phyloP scores from a whole-genome alignment of 2,888 invertebrate species.

The Lasioglossum marginatum region DNA sequence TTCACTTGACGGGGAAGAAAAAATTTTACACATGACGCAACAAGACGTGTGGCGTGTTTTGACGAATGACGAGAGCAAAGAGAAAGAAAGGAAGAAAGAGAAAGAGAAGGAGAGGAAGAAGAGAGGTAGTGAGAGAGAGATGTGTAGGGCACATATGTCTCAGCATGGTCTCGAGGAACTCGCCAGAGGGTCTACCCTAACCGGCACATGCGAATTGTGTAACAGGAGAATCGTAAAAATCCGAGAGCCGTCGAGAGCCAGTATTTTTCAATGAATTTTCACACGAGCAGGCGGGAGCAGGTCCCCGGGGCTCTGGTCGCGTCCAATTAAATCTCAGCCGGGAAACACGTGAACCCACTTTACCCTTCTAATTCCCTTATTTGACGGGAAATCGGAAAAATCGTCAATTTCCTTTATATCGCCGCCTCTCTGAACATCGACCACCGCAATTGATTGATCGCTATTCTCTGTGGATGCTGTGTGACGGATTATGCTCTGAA shows the following conservation, averaged over 20 bases:
- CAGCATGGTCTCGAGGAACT: conserved; percentile 59
- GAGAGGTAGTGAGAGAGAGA: not conserved
- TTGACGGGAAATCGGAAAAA: conserved; percentile 28
- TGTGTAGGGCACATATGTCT: conserved; percentile 69
- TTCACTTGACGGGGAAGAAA: not conserved
- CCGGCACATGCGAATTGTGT: conserved; percentile 66
- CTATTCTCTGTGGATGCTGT: not conserved
- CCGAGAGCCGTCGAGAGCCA: conserved; percentile 18
- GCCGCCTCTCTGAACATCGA: not conserved
- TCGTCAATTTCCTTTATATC: conserved; percentile 9
- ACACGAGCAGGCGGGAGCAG: conserved; percentile 28
- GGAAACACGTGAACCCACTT: conserved; percentile 55
- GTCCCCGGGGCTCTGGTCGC: not conserved
- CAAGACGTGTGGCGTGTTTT: conserved; percentile 39
- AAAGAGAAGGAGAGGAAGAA: not conserved
- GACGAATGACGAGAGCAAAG: conserved; percentile 61
- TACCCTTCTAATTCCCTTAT: conserved; percentile 21
- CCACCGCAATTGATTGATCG: conserved; percentile 4
- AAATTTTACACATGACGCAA: conserved; percentile 50
- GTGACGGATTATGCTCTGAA: not conserved
- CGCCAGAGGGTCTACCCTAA: conserved; percentile 48
- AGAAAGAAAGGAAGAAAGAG: conserved; percentile 2
- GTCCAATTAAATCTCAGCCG: conserved; percentile 46
- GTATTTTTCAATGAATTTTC: conserved; percentile 61
- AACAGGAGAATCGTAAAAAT: conserved; percentile 52